Evolutionary conservation across 2,888 invertebrate species (phyloP).

Genomic region (Rutpela maculata): DNA sequence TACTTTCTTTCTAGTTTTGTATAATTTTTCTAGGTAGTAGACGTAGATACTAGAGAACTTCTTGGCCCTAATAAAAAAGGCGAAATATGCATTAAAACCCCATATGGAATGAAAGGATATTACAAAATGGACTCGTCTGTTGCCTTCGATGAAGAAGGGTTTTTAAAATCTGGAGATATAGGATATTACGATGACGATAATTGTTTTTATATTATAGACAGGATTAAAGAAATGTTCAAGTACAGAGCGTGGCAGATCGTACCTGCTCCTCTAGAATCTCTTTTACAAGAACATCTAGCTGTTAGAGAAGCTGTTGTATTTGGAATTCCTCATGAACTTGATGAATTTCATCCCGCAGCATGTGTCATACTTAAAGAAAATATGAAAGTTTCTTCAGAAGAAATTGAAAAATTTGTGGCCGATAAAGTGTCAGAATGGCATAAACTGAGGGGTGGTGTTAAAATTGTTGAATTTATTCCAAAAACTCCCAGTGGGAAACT

Average conservation of each 20-base stretch:
- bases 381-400: constrained; percentile 73
- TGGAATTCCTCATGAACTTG: constrained; percentile 47
- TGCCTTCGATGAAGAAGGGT: constrained; percentile 71
- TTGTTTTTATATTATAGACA: constrained; percentile 73
- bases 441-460: constrained; percentile 77
- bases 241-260: constrained; percentile 76
- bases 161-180: constrained; percentile 75
- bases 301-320: constrained; percentile 88
- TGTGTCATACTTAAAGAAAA: constrained; percentile 78
- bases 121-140: constrained; percentile 73
- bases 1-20: too few species aligned
- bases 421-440: constrained; percentile 86
- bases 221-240: constrained; percentile 74
- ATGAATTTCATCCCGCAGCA: constrained; percentile 78
- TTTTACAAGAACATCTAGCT: constrained; percentile 82
- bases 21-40: constrained; percentile 72
- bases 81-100: constrained; percentile 75
- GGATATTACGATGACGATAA: constrained; percentile 73
- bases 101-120: constrained; percentile 71
- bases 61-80: constrained; percentile 74
- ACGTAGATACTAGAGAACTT: constrained; percentile 73
- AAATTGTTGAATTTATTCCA: constrained; percentile 76
- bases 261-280: constrained; percentile 87
- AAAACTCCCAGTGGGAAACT: constrained; percentile 79
- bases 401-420: constrained; percentile 79